Evolutionary conservation across 2,797 vertebrate species (phyloP).

Genomic region (Xiphorhynchus erythropygius): DNA sequence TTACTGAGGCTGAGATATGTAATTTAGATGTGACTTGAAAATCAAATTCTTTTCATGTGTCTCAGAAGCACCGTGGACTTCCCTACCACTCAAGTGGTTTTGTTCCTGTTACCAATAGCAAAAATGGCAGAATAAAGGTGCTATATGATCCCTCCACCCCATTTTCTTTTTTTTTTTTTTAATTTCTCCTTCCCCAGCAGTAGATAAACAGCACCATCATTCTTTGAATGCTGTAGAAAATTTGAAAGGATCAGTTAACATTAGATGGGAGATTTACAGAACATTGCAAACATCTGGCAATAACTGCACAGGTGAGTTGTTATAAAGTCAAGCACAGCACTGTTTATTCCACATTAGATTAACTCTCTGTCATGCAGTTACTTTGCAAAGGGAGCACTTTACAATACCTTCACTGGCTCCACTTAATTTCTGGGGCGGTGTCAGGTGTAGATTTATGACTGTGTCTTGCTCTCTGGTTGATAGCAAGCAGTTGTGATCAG

Average conservation of each 20-base stretch:
- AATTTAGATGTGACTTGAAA: conserved; percentile 5
- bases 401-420: background rate
- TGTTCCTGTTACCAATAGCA: background rate
- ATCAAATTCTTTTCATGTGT: background rate
- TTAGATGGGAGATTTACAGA: background rate
- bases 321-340: background rate
- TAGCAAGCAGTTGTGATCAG: background rate
- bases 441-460: background rate
- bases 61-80: background rate
- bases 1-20: background rate
- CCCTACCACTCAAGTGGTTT: background rate
- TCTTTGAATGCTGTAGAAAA: background rate
- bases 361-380: background rate
- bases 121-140: background rate
- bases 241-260: background rate
- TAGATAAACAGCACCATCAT: background rate
- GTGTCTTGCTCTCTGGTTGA: background rate
- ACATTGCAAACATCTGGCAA: conserved; percentile 24
- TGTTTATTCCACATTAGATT: background rate
- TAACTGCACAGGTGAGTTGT: background rate
- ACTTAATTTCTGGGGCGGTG: background rate
- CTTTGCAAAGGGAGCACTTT: background rate
- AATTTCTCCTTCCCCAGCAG: background rate
- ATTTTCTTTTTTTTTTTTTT: background rate
- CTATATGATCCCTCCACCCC: background rate